Evolutionary conservation across 1,140 invertebrate species (phyloP), one percentile per base, ranked within the genome.

Genomic region (Drosophila suzukii): DNA sequence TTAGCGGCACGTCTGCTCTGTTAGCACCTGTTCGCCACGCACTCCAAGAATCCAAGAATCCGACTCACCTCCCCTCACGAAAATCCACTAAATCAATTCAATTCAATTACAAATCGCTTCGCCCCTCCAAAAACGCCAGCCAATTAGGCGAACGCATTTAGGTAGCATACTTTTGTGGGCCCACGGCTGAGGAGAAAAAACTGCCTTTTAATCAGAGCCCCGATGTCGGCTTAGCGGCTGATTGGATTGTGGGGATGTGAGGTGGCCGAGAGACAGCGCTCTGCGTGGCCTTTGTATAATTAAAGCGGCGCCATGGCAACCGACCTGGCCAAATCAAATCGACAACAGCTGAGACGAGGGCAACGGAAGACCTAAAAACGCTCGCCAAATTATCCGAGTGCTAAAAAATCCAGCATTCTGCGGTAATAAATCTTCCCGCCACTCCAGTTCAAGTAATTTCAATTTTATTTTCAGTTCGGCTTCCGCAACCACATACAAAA

Each of bases 1-100:
- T 76, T 79, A 75, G 62, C 68, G 57, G 72, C 60, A 78, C 67
- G 49, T 61, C 65, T 55, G 32, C 20, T 32, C 60, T 51, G 53
- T 75, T 81, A 68, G 54, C 80, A 80, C 67, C 67, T 79, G 55
- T 47, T 58, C 47, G 20, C 34, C 59, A 55, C 39, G 59, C 65
- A 59, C 63, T 50, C 36, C 30, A 72, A 60, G 67, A 51, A 24
- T n/a, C 32, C 20, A n/a, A 24, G 3, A 8, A 20, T 10, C 59
- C 49, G 20, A 1, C 20, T 20, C 15, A 7, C 60, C 7, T 32
- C 11, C 17, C 39, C 61, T 39, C 58, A 67, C 43, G 41, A 58
- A 76, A 84, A 68, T 66, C 65, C 84, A 75, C 85, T 84, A 89
- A 89, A 84, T 81, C 85, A 88, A 88, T 84, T 77, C 84, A 80